Percentiles rank a stretch among this genome's conserved stretches.
phyloP scores from a whole-genome alignment of 1,140 invertebrate genomes.

The Oncopodura yosiiana region DNA sequence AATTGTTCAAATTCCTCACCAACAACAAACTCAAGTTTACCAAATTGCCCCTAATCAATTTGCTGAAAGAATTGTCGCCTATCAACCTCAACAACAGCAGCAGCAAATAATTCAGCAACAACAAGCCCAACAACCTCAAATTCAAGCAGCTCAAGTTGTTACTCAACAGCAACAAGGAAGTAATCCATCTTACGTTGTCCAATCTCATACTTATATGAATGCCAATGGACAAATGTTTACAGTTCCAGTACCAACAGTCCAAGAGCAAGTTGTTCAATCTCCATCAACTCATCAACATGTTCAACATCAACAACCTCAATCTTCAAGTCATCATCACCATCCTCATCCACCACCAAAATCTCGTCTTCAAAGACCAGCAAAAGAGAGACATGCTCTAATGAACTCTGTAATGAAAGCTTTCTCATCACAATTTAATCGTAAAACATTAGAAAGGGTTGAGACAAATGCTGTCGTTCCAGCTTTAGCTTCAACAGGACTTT shows the following conservation, averaged over 20 bases:
- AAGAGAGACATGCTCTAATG: constrained; percentile 33
- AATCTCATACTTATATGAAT: constrained; percentile 28
- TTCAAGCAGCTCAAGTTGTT: not conserved
- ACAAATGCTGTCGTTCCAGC: constrained; percentile 43
- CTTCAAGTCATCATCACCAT: constrained; percentile 4
- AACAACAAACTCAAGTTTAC: constrained; percentile 1
- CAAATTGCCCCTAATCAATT: not conserved
- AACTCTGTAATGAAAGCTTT: constrained; percentile 28
- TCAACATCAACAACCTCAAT: not conserved
- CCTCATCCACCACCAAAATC: constrained; percentile 1
- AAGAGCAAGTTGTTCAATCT: constrained; percentile 1
- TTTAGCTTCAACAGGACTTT: constrained; percentile 64
- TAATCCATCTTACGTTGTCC: constrained; percentile 22
- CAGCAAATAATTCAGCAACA: constrained; percentile 5
- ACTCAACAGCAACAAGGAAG: not conserved
- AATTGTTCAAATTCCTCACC: not conserved
- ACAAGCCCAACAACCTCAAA: not conserved
- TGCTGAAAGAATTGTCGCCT: too few species aligned
- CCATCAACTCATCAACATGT: not conserved
- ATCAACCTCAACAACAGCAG: constrained; percentile 3
- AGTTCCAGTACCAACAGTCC: constrained; percentile 28
- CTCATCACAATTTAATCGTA: constrained; percentile 38
- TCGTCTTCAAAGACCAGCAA: constrained; percentile 53
- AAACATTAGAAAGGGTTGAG: constrained; percentile 53
- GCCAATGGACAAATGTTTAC: constrained; percentile 31